phyloP scores from a whole-genome alignment of 2,113 vertebrate species.

The Phylloscopus trochilus region DNA sequence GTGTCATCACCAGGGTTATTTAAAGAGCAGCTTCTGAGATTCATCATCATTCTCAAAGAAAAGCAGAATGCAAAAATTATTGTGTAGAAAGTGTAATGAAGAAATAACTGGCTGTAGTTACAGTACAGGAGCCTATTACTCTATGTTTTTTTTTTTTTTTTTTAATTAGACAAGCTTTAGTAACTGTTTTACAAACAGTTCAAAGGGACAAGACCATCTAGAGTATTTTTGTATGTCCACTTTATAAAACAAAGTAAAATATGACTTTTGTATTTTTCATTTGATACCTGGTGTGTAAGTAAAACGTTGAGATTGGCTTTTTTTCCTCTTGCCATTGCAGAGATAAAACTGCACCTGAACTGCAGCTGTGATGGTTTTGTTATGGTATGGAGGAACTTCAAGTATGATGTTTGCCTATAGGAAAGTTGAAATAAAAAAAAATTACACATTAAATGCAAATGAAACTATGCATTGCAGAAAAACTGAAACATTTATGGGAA shows the following conservation, averaged over 20 bases:
- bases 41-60: background rate
- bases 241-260: background rate
- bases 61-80: background rate
- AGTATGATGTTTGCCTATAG: slow-evolving; percentile 87
- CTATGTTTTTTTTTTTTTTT: background rate
- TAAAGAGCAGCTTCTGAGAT: background rate
- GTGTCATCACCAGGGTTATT: background rate
- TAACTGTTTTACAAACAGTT: background rate
- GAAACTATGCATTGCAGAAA: slow-evolving; percentile 32
- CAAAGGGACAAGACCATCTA: background rate
- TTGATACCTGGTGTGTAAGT: slow-evolving; percentile 93
- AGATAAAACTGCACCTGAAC: slow-evolving; percentile 98
- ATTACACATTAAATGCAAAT: slow-evolving; percentile 52
- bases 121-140: background rate
- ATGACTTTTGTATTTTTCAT: background rate
- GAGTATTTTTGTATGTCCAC: background rate
- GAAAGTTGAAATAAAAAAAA: slow-evolving; percentile 41
- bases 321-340: slow-evolving; percentile 98
- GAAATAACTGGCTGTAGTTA: background rate
- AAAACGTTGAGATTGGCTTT: slow-evolving; percentile 97
- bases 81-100: background rate
- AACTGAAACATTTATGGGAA: background rate
- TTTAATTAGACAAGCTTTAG: background rate
- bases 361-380: slow-evolving; percentile 87
- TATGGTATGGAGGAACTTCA: slow-evolving; percentile 96